Evolutionary conservation across 2,797 vertebrate species (phyloP).

Genomic region (Podargus strigoides): DNA sequence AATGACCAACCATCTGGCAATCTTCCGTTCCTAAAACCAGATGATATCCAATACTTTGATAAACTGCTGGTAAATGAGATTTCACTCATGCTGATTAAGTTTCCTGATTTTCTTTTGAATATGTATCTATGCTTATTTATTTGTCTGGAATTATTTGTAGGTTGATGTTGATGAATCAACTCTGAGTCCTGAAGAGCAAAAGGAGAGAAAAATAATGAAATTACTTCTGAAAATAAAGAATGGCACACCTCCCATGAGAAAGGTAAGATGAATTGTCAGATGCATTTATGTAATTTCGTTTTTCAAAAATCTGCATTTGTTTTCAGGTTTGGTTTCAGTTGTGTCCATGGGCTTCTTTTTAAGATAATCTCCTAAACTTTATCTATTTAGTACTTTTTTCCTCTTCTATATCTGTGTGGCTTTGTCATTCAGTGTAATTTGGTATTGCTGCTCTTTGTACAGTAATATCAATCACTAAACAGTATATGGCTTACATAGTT

Average conservation of each 20-base stretch:
- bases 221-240: conserved; percentile 98
- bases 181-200: conserved; percentile 96
- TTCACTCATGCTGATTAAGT: not conserved
- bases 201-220: conserved; percentile 99
- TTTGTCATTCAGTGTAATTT: not conserved
- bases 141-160: conserved; percentile 68
- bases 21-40: conserved; percentile 97
- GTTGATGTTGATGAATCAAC: conserved; percentile 99
- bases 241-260: conserved; percentile 98
- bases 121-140: not conserved
- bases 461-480: not conserved
- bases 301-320: not conserved
- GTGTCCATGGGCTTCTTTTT: not conserved
- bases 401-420: not conserved
- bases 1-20: conserved; percentile 98
- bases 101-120: not conserved
- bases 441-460: not conserved
- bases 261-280: conserved; percentile 71
- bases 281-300: not conserved
- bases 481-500: not conserved
- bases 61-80: conserved; percentile 87
- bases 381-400: not conserved
- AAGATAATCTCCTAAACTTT: not conserved
- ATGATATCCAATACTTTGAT: conserved; percentile 99
- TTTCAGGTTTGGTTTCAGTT: not conserved